phyloP scores from a whole-genome alignment of 1,140 invertebrate genomes.

The Brachionus calyciflorus region DNA sequence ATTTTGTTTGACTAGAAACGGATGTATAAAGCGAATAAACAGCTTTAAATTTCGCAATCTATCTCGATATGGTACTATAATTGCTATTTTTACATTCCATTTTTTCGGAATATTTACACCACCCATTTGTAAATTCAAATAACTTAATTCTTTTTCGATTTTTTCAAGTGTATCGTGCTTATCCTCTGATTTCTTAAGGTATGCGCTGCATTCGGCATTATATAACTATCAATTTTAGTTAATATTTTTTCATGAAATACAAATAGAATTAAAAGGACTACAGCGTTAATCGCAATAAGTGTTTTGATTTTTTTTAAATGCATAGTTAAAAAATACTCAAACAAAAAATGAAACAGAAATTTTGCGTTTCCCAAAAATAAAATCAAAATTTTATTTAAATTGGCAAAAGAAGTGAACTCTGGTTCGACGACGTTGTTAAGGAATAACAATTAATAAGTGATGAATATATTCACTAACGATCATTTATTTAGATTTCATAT shows the following conservation, averaged over 20 bases:
- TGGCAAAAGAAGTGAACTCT: too few relatives aligned
- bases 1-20: conserved; percentile 54
- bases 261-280: neutral
- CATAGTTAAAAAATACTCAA: neutral
- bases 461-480: too few relatives aligned
- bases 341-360: neutral
- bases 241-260: conserved; percentile 32
- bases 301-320: neutral
- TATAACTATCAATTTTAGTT: neutral
- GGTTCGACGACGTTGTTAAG: too few relatives aligned
- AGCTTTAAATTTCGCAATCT: conserved; percentile 60
- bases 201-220: neutral
- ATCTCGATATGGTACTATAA: conserved; percentile 58
- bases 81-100: conserved; percentile 53
- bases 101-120: neutral
- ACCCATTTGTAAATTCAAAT: neutral
- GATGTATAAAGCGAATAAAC: conserved; percentile 55
- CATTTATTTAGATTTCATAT: too few relatives aligned
- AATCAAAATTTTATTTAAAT: too few relatives aligned
- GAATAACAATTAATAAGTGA: too few relatives aligned
- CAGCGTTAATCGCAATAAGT: neutral
- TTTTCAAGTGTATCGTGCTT: neutral
- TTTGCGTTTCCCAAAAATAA: too few relatives aligned
- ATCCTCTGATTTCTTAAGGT: neutral
- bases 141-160: neutral